Conservation (phyloP, 2,797 vertebrate species). For the Siniperca undulata region DNA sequence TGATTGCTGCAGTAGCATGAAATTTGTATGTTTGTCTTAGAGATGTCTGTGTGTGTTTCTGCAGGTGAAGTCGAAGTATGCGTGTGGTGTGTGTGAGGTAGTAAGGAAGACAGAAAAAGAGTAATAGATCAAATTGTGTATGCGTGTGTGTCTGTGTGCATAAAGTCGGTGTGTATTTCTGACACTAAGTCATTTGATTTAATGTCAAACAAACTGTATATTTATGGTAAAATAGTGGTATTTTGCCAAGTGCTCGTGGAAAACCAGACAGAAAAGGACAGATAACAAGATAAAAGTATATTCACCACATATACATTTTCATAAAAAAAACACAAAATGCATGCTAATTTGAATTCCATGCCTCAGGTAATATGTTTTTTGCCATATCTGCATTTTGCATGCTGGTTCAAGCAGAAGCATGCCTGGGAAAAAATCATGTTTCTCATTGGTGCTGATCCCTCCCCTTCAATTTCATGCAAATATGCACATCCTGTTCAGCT, state of each 20-base stretch:
- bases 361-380: slow-evolving; percentile 45
- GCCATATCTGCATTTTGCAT: slow-evolving; percentile 61
- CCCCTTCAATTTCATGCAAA: slow-evolving; percentile 77
- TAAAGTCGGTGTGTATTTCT: not conserved
- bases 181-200: not conserved
- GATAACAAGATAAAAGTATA: slow-evolving; percentile 14
- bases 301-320: slow-evolving; percentile 6
- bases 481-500: slow-evolving; percentile 66
- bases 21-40: not conserved
- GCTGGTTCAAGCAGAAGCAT: slow-evolving; percentile 52
- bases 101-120: not conserved
- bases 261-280: slow-evolving; percentile 6
- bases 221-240: not conserved
- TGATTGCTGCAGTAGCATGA: not conserved
- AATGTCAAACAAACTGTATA: not conserved
- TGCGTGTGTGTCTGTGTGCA: not conserved
- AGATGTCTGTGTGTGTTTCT: not conserved
- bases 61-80: not conserved
- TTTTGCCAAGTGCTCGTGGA: not conserved
- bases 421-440: slow-evolving; percentile 50
- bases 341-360: slow-evolving; percentile 46
- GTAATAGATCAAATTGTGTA: not conserved
- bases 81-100: not conserved
- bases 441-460: slow-evolving; percentile 48
- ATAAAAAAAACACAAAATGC: slow-evolving; percentile 16